Base-by-base conservation (phyloP, 2,888 invertebrate genomes). In the Labia minor region DNA sequence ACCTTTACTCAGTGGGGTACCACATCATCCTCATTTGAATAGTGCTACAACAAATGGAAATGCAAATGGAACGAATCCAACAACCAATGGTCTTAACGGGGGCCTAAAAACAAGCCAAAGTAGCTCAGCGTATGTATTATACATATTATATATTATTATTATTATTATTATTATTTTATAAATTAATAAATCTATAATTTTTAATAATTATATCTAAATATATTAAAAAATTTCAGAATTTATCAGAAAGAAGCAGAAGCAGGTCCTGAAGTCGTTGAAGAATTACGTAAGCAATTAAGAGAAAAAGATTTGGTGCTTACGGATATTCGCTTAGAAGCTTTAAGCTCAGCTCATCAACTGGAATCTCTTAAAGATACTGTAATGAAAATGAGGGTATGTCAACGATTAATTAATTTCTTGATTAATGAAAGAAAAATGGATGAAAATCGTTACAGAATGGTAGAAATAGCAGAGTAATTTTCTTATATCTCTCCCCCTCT, bases 291-390 rank as follows among this genome's bases (percentile, higher is more conserved):
- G 74, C 95, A 97, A 76, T 81, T 99, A 65, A 83, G 95, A 37
- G 96, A 98, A 75, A 97, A 97, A 77, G 98, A 99, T 78, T 85
- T 95, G 75, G 94, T 95, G 69, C 81, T 99, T 71, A 97, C 97
- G 1, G 98, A 99, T 77, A 95, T 97, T 69, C 83, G 97, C 70
- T 82, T 99, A 70, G 98, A 99, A 78, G 97, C 98, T 6, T 81
- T 99, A 33, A 95, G 95, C 72, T 95, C 96, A 0, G 97, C 97
- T 1, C 96, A 97, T 78, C 97, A 99, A 78, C 81, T 99, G 67
- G 97, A 98, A 78, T 95, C 92, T 72, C 83, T 98, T 19, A 91
- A 95, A 77, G 98, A 99, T 76, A 94, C 95, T 65, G 94, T 99
- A 75, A 93, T 91, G 78, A 94, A 94, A 79, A 95, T 98, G 93